Evolutionary conservation across 1,140 invertebrate species (phyloP).

Genomic region (Drosophila guanche): DNA sequence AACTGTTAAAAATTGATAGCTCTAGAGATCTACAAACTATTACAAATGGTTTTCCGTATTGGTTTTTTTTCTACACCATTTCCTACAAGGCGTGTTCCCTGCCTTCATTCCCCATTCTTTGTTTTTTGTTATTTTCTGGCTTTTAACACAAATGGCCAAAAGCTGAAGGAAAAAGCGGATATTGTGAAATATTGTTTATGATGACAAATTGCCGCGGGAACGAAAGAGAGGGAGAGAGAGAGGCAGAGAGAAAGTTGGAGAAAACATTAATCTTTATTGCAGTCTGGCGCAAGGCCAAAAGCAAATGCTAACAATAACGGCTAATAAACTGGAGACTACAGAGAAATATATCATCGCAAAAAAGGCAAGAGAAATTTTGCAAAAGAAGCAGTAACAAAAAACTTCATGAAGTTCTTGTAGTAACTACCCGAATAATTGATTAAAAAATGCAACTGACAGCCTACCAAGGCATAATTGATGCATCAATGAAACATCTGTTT

Average conservation of each 20-base stretch:
- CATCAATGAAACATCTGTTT: too few species aligned
- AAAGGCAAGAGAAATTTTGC: not conserved
- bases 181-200: conserved; percentile 63
- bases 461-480: too few species aligned
- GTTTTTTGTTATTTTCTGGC: not conserved
- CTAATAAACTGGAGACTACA: conserved; percentile 2
- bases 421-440: too few species aligned
- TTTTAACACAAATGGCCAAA: conserved; percentile 17
- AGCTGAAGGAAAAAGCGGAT: conserved; percentile 27
- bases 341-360: not conserved
- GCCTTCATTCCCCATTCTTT: not conserved
- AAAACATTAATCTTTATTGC: conserved; percentile 50
- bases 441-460: too few species aligned
- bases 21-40: too few species aligned
- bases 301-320: not conserved
- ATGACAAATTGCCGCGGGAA: conserved; percentile 47
- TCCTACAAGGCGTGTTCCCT: too few species aligned
- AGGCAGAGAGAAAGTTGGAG: not conserved
- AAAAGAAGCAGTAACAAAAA: too few species aligned
- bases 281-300: conserved; percentile 25
- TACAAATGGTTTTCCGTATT: too few species aligned
- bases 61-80: too few species aligned
- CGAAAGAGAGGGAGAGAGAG: too few species aligned
- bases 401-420: too few species aligned
- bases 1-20: too few species aligned